Evolutionary conservation across 1,140 invertebrate genomes (phyloP).

Genomic region (Cepaea nemoralis): DNA sequence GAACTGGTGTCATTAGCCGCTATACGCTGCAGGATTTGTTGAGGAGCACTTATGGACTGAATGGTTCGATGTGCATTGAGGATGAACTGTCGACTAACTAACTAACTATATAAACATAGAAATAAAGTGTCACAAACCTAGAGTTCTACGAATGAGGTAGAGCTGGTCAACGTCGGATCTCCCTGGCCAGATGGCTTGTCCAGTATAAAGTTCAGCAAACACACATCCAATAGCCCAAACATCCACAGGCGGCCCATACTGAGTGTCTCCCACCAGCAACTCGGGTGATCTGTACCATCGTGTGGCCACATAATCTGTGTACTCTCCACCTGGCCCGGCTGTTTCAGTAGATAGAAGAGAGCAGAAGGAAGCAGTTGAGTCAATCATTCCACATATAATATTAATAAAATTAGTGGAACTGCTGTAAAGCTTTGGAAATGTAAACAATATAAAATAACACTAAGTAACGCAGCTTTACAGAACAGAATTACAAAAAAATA

Average conservation of each 20-base stretch:
- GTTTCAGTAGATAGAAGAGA: background rate
- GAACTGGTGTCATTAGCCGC: too few relatives aligned
- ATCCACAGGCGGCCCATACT: slow-evolving; percentile 96
- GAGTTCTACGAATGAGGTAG: slow-evolving; percentile 91
- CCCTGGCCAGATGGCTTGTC: slow-evolving; percentile 87
- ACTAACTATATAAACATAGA: background rate
- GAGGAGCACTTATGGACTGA: too few relatives aligned
- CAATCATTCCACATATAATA: too few relatives aligned
- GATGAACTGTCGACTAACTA: too few relatives aligned
- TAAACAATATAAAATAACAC: too few relatives aligned
- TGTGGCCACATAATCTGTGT: slow-evolving; percentile 99
- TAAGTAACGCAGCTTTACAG: too few relatives aligned
- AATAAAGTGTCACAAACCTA: slow-evolving; percentile 71
- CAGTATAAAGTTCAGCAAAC: slow-evolving; percentile 91
- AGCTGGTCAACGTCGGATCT: slow-evolving; percentile 98
- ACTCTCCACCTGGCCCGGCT: slow-evolving; percentile 90
- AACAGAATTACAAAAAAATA: too few relatives aligned
- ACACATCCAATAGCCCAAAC: slow-evolving; percentile 95
- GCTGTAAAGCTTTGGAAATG: too few relatives aligned
- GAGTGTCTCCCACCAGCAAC: slow-evolving; percentile 95
- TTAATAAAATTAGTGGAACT: too few relatives aligned
- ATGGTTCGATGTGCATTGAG: too few relatives aligned
- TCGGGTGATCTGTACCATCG: slow-evolving; percentile 97
- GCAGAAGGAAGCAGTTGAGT: too few relatives aligned
- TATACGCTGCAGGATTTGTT: too few relatives aligned